Evolutionary conservation across 2,113 vertebrate species (phyloP), one percentile per base, ranked within the genome.

Genomic region (Eretmodus cyanostictus): DNA sequence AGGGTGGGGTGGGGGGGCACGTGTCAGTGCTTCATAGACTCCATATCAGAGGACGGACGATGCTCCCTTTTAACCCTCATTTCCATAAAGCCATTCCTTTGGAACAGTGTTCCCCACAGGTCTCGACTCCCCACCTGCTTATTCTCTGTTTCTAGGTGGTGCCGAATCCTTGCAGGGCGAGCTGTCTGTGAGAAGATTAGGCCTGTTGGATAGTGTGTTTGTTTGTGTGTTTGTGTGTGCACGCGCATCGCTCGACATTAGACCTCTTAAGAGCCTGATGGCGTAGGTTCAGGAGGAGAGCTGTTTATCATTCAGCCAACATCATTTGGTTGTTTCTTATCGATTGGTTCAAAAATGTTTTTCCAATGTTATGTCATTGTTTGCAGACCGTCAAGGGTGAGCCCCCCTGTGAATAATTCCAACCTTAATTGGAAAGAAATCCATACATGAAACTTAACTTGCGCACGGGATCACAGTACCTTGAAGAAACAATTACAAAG

Each of bases 291-390:
- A 79, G 80, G 73, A 92, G 93, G 81, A 61, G 84, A 90, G 87
- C 92, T 92, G 91, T 94, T 96, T 95, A 92, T 93, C 93, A 94
- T 95, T 89, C 92, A 89, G 86, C 90, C 91, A 80, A 90, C 94
- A 94, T 94, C 93, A 94, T 95, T 94, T 92, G 86, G 93, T 92
- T 94, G 93, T 91, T 95, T 93, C 88, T 89, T 82, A 96, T 96
- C 73, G 95, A 96, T 95, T 83, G 90, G 86, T 91, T 95, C 93
- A 95, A 95, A 95, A 95, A 95, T 95, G 94, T 95, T 96, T 96
- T 95, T 93, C 94, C 92, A 93, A 94, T 95, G 94, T 95, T 94
- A 96, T 95, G 94, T 96, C 95, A 95, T 95, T 96, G 95, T 95
- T 96, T 95, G 93, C 89, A 9, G 84, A 91, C 95, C 84, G 90